Conservation (phyloP, 2,113 vertebrate species). For the Chascanopsetta lugubris region DNA sequence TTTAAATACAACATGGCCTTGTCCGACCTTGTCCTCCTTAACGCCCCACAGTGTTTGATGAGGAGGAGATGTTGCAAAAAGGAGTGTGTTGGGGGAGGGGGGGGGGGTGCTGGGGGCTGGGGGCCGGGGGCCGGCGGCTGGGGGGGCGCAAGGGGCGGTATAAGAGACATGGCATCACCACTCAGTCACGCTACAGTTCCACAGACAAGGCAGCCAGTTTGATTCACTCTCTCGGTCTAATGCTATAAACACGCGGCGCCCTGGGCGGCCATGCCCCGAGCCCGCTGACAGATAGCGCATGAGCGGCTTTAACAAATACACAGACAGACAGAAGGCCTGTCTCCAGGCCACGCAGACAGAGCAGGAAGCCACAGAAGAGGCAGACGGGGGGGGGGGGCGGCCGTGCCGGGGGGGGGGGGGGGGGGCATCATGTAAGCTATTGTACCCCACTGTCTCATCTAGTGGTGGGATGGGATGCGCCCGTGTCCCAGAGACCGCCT, state of each 20-base stretch:
- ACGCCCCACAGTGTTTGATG: slow-evolving; percentile 56
- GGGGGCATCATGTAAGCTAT: slow-evolving; percentile 45
- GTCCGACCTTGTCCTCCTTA: slow-evolving; percentile 61
- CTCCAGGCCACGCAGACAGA: slow-evolving; percentile 55
- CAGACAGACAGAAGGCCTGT: slow-evolving; percentile 69
- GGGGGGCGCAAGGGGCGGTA: slow-evolving; percentile 22
- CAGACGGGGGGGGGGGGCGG: slow-evolving; percentile 32
- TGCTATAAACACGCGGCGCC: slow-evolving; percentile 65
- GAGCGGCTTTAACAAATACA: slow-evolving; percentile 69
- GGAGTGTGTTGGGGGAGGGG: slow-evolving; percentile 21
- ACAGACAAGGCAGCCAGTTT: slow-evolving; percentile 68
- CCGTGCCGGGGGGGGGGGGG: slow-evolving; percentile 1
- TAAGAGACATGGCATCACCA: slow-evolving; percentile 41
- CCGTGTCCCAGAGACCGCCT: slow-evolving; percentile 21
- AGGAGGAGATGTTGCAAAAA: slow-evolving; percentile 40
- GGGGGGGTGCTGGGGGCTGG: no score
- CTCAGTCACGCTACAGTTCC: slow-evolving; percentile 67
- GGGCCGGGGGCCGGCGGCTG: no score
- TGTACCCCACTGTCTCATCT: slow-evolving; percentile 39
- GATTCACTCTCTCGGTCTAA: slow-evolving; percentile 70
- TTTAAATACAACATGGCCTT: slow-evolving; percentile 55
- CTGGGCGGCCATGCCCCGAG: slow-evolving; percentile 58
- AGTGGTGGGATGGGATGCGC: slow-evolving; percentile 41
- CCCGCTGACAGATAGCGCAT: slow-evolving; percentile 67
- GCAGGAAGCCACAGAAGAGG: slow-evolving; percentile 34